Percentiles rank a stretch among this genome's conserved stretches.
These are phyloP conservation scores for Catamblyrhynchus diadema DNA, from an alignment of 2,797 vertebrate species.

Conservation along the genomic window DNA sequence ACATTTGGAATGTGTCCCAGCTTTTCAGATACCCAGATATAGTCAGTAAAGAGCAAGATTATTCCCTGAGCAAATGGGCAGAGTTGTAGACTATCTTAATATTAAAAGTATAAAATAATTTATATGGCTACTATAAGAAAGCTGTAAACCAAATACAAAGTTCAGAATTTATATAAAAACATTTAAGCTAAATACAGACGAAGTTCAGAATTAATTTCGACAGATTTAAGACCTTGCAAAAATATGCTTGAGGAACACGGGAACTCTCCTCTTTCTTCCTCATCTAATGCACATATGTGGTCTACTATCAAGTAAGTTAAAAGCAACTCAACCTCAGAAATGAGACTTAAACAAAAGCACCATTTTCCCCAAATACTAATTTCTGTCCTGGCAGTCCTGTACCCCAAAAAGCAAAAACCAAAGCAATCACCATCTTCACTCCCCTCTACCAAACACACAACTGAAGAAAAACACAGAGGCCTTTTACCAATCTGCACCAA, in stretches of 20 bases:
- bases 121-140: not conserved
- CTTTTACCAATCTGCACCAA: not conserved
- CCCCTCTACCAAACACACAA: not conserved
- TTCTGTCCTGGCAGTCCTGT: not conserved
- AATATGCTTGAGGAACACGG: not conserved
- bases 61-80: not conserved
- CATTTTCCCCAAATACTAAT: not conserved
- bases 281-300: not conserved
- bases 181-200: not conserved
- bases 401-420: rapidly evolving
- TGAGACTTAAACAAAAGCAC: not conserved
- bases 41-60: not conserved
- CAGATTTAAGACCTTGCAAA: not conserved
- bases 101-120: not conserved
- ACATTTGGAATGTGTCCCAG: not conserved
- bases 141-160: not conserved
- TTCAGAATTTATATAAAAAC: not conserved
- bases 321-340: not conserved
- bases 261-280: not conserved
- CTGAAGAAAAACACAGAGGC: not conserved
- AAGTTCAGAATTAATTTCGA: not conserved
- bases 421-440: not conserved
- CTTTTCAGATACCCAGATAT: not conserved
- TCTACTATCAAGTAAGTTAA: not conserved
- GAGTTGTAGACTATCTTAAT: not conserved